Evolutionary conservation across 1,140 invertebrate genomes (phyloP).

Genomic region (Oryctes rhinoceros): DNA sequence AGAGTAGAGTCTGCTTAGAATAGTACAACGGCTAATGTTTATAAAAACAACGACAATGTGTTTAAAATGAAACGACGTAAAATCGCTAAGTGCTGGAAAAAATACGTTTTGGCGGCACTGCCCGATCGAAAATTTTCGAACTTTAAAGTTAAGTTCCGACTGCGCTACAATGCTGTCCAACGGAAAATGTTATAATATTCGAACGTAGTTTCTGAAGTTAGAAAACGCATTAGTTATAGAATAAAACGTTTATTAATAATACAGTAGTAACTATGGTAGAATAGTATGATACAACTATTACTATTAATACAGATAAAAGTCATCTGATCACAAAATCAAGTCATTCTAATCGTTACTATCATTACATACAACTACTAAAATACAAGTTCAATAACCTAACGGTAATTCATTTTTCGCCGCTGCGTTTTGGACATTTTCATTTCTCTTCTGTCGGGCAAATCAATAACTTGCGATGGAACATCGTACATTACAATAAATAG

Average conservation of each 20-base stretch:
- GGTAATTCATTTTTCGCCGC: not conserved
- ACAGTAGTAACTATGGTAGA: slow-evolving; percentile 40
- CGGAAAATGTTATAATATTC: too few relatives aligned
- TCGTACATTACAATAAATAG: not conserved
- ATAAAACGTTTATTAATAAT: slow-evolving; percentile 43
- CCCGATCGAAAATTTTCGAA: too few relatives aligned
- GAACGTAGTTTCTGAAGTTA: not conserved
- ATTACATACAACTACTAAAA: slow-evolving; percentile 9
- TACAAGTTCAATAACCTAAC: slow-evolving; percentile 4
- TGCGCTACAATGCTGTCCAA: too few relatives aligned
- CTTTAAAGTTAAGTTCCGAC: too few relatives aligned
- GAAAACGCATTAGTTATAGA: slow-evolving; percentile 17
- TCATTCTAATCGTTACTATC: slow-evolving; percentile 18
- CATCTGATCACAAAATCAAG: slow-evolving; percentile 41
- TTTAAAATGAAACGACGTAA: too few relatives aligned
- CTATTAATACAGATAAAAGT: slow-evolving; percentile 39
- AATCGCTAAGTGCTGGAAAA: too few relatives aligned
- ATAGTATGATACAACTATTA: slow-evolving; percentile 38
- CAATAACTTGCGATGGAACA: not conserved
- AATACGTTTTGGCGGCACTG: too few relatives aligned
- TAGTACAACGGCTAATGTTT: too few relatives aligned
- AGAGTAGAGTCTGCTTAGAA: too few relatives aligned
- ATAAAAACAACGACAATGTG: too few relatives aligned
- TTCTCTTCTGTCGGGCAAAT: slow-evolving; percentile 8
- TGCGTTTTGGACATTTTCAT: slow-evolving; percentile 21